Conservation (phyloP, 1,140 invertebrate genomes). For the Diploscapter pachys region DNA sequence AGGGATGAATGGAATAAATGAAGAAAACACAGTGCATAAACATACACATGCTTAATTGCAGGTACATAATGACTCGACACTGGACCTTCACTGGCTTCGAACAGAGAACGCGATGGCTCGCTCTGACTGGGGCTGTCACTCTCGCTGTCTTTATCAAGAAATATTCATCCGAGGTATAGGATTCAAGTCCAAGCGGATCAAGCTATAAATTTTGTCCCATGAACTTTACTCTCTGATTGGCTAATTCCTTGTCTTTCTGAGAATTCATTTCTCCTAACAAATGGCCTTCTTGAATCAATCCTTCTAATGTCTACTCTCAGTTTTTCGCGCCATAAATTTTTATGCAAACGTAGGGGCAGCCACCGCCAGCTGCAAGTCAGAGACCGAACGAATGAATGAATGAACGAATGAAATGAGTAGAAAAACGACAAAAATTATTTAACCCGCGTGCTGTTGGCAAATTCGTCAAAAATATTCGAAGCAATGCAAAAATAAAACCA, state of each 20-base stretch:
- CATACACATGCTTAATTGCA: slow-evolving; percentile 14
- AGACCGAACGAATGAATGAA: too few species aligned
- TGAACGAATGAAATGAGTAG: too few species aligned
- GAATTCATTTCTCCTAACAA: not conserved
- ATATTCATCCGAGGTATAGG: slow-evolving; percentile 17
- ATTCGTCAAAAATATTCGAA: not conserved
- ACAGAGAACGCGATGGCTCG: slow-evolving; percentile 48
- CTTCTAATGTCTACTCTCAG: too few species aligned
- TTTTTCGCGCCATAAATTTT: too few species aligned
- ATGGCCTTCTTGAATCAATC: not conserved
- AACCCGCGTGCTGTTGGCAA: slow-evolving; percentile 2
- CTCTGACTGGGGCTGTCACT: slow-evolving; percentile 39
- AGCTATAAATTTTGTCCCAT: not conserved
- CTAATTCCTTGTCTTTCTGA: not conserved
- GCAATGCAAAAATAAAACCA: too few species aligned
- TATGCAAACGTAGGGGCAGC: too few species aligned
- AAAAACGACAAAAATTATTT: not conserved
- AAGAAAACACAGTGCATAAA: not conserved
- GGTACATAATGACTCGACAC: slow-evolving; percentile 49
- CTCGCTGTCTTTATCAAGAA: slow-evolving; percentile 47
- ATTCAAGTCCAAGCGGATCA: not conserved
- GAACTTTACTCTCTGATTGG: slow-evolving; percentile 1
- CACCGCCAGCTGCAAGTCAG: too few species aligned
- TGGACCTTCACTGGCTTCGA: slow-evolving; percentile 58
- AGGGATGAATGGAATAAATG: not conserved